Evolutionary conservation across 1,140 invertebrate species (phyloP).

Genomic region (Saccostrea glomerata): DNA sequence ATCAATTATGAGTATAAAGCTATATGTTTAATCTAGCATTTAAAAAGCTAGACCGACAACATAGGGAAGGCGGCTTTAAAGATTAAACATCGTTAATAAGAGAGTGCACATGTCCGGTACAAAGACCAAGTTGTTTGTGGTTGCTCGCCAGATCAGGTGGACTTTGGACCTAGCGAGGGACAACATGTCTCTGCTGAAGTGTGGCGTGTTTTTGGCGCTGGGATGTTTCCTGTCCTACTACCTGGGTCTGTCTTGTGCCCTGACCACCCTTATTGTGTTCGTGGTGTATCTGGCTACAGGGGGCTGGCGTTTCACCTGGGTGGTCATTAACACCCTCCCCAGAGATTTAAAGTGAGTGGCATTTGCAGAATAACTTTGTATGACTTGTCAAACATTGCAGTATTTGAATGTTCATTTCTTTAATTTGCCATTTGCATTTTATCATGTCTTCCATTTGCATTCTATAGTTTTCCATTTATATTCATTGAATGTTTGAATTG

Average conservation of each 20-base stretch:
- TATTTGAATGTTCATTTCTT: too few species aligned
- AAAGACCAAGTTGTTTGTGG: slow-evolving; percentile 46
- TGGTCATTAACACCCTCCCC: slow-evolving; percentile 67
- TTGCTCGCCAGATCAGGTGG: slow-evolving; percentile 55
- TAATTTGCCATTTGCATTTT: too few species aligned
- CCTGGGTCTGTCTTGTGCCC: slow-evolving; percentile 45
- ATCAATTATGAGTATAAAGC: too few species aligned
- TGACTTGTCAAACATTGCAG: background rate
- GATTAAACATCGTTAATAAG: background rate
- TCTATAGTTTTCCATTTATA: too few species aligned
- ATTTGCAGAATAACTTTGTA: background rate
- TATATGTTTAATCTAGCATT: too few species aligned
- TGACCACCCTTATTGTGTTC: slow-evolving; percentile 59
- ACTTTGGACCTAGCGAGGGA: slow-evolving; percentile 37
- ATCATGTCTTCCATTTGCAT: too few species aligned
- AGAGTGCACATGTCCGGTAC: slow-evolving; percentile 40
- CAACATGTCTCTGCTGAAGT: slow-evolving; percentile 55
- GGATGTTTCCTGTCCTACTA: slow-evolving; percentile 55
- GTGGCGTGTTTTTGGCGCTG: slow-evolving; percentile 49
- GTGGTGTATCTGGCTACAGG: slow-evolving; percentile 68
- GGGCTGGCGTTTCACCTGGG: slow-evolving; percentile 69
- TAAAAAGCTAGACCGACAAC: background rate
- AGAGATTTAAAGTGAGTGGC: slow-evolving; percentile 70
- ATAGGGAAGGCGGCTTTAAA: background rate
- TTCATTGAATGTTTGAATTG: too few species aligned